Evolutionary conservation across 2,888 invertebrate species (phyloP).

Genomic region (Tetragnatha montana): DNA sequence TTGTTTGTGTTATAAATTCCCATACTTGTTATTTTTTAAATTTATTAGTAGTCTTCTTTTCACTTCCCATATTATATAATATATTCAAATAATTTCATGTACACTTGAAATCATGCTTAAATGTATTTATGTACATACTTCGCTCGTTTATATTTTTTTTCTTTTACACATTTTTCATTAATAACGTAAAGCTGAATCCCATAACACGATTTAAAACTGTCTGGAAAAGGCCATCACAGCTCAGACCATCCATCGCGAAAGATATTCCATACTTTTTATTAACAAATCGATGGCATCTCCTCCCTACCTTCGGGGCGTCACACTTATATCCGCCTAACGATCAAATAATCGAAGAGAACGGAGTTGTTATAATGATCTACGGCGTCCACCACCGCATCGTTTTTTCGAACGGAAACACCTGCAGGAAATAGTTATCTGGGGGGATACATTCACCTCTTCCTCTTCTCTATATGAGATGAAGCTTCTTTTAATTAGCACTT

Average conservation of each 20-base stretch:
- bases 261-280: neutral
- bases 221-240: too few species aligned
- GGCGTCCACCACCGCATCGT: slow-evolving; percentile 12
- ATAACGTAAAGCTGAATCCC: too few species aligned
- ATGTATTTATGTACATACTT: too few species aligned
- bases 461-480: neutral
- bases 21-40: too few species aligned
- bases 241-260: neutral
- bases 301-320: neutral
- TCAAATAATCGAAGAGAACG: slow-evolving; percentile 23
- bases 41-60: too few species aligned
- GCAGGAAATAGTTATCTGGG: slow-evolving; percentile 32
- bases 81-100: too few species aligned
- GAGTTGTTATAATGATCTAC: slow-evolving; percentile 30
- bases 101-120: too few species aligned
- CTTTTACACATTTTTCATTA: too few species aligned
- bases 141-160: too few species aligned
- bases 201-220: too few species aligned
- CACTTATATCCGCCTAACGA: slow-evolving; percentile 15
- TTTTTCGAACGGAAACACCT: slow-evolving; percentile 11
- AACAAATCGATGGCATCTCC: neutral
- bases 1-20: too few species aligned
- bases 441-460: neutral
- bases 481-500: neutral
- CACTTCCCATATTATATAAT: too few species aligned